Conservation (phyloP, 2,888 invertebrate species). For the Agrochola circellaris region DNA sequence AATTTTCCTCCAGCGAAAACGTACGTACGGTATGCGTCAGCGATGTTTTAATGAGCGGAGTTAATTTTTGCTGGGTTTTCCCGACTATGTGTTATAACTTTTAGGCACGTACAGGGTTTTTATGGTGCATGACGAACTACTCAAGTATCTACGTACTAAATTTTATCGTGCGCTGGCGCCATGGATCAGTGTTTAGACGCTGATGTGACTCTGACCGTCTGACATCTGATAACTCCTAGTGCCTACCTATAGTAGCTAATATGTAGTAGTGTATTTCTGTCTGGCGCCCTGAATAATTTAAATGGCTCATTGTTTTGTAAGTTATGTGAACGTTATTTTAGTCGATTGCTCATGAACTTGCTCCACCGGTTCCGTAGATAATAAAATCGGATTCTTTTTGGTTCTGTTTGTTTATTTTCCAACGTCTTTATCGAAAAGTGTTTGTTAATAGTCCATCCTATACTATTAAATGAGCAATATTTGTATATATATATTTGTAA, state of each 20-base stretch:
- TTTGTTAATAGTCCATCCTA: too few species aligned
- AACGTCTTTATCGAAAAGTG: background rate
- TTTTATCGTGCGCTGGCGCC: conserved; percentile 21
- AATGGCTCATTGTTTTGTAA: conserved; percentile 11
- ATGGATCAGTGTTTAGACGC: conserved; percentile 11
- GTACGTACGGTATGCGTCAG: conserved; percentile 18
- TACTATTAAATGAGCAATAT: too few species aligned
- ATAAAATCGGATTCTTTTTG: background rate
- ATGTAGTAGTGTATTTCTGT: conserved; percentile 10
- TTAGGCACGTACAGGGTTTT: conserved; percentile 41
- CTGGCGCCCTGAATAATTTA: conserved; percentile 27
- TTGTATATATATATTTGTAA: too few species aligned
- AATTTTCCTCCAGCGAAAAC: conserved; percentile 31
- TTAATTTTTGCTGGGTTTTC: conserved; percentile 52
- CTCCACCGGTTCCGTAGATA: background rate
- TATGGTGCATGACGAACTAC: conserved; percentile 30
- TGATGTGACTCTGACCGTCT: conserved; percentile 31
- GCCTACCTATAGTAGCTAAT: background rate
- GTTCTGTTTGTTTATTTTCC: background rate
- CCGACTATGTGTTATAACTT: conserved; percentile 26
- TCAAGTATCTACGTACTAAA: conserved; percentile 20
- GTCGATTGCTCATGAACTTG: conserved; percentile 15
- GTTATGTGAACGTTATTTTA: conserved; percentile 2
- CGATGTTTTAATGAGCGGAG: conserved; percentile 32
- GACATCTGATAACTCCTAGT: conserved; percentile 26